Evolutionary conservation across 2,888 invertebrate species (phyloP).

Genomic region (Hirudinaria manillensis): DNA sequence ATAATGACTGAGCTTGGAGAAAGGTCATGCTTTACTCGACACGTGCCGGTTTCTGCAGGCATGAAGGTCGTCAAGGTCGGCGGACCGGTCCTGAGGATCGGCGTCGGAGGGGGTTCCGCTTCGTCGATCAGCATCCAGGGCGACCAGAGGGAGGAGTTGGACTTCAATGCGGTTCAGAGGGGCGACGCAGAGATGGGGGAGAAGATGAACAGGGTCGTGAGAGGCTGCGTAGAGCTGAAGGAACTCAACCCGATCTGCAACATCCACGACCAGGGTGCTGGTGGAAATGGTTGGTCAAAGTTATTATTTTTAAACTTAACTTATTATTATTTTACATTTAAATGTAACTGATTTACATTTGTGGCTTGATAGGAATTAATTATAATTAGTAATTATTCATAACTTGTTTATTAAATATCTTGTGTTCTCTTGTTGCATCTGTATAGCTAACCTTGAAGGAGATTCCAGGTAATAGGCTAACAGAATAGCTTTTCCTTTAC

Average conservation of each 20-base stretch:
- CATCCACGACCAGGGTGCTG: constrained; percentile 98
- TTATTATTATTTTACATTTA: not conserved
- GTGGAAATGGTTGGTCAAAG: constrained; percentile 64
- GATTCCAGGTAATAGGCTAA: too few relatives aligned
- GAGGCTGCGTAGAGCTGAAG: constrained; percentile 80
- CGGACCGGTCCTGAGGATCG: constrained; percentile 93
- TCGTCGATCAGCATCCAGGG: constrained; percentile 71
- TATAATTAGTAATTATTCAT: not conserved
- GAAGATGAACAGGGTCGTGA: constrained; percentile 84
- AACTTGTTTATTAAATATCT: too few relatives aligned
- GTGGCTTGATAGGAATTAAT: not conserved
- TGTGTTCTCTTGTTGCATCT: too few relatives aligned
- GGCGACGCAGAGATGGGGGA: constrained; percentile 98
- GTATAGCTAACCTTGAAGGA: too few relatives aligned
- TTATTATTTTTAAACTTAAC: constrained; percentile 6
- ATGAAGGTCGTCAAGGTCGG: constrained; percentile 90
- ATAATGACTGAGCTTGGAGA: too few relatives aligned
- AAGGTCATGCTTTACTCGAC: not conserved
- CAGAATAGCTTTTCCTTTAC: too few relatives aligned
- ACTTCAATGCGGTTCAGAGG: constrained; percentile 93
- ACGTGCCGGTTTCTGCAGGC: constrained; percentile 56
- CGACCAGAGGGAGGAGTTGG: constrained; percentile 72
- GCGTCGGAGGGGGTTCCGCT: constrained; percentile 96
- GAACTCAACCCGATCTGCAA: constrained; percentile 77
- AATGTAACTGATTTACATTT: not conserved